Percentiles rank a stretch among this genome's conserved stretches.
These are phyloP conservation scores for Formica aserva DNA, from an alignment of 2,888 invertebrate genomes.

Conservation along the genomic window DNA sequence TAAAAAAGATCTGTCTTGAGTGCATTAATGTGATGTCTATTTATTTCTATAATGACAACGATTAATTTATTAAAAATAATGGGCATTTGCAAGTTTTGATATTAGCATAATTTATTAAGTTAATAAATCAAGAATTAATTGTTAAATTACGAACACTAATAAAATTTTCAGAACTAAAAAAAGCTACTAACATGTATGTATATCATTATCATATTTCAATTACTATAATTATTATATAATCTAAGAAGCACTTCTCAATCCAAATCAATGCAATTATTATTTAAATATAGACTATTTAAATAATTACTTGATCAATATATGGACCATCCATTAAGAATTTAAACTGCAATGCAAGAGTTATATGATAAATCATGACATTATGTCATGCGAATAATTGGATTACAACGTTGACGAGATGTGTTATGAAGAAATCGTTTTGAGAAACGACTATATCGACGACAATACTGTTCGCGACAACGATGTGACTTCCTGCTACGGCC, in stretches of 20 bases:
- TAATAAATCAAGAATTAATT: constrained; percentile 8
- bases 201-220: background rate
- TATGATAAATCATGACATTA: constrained; percentile 11
- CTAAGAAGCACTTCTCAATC: background rate
- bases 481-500: constrained; percentile 74
- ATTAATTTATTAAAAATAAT: constrained; percentile 27
- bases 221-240: background rate
- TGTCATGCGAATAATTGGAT: constrained; percentile 11
- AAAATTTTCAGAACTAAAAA: background rate
- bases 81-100: background rate
- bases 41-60: constrained; percentile 10
- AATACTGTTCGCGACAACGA: constrained; percentile 22
- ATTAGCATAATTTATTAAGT: constrained; percentile 1
- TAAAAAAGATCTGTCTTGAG: constrained; percentile 11
- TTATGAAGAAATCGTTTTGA: constrained; percentile 24
- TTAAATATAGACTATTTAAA: background rate
- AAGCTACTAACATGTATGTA: background rate
- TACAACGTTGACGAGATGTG: constrained; percentile 2
- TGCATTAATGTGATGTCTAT: constrained; percentile 9
- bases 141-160: background rate
- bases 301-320: constrained; percentile 14
- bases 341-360: background rate
- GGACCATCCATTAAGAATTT: background rate
- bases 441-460: constrained; percentile 37
- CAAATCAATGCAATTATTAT: background rate